These are phyloP conservation scores for Crepidodera aurea DNA, from an alignment of 2,888 invertebrate genomes.

Conservation along the genomic window DNA sequence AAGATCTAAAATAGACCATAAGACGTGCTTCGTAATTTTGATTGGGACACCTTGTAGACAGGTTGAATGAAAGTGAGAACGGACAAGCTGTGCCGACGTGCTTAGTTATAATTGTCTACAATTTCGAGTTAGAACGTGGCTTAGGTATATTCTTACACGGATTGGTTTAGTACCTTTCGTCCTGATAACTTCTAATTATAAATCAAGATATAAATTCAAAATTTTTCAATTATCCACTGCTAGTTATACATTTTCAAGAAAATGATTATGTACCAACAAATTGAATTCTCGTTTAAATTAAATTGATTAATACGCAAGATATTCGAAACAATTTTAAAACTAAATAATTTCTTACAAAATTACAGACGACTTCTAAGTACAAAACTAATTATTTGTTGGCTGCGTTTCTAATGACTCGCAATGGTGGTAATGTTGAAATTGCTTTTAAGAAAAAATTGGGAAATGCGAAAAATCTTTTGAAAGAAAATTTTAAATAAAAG, in stretches of 20 bases:
- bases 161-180: constrained; percentile 4
- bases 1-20: no score
- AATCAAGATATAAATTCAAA: constrained; percentile 10
- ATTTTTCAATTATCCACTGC: constrained; percentile 9
- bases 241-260: constrained; percentile 1
- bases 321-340: no score
- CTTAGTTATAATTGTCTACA: constrained; percentile 23
- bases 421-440: no score
- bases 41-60: not conserved
- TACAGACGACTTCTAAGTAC: no score
- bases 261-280: not conserved
- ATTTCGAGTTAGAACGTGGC: constrained; percentile 15
- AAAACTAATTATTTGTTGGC: no score
- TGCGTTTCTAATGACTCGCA: no score
- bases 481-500: no score
- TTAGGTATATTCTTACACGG: constrained; percentile 10
- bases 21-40: no score
- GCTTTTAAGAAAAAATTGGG: no score
- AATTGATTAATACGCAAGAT: not conserved
- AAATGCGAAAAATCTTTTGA: no score
- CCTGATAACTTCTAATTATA: constrained; percentile 2
- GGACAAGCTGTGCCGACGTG: constrained; percentile 11
- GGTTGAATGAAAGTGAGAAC: constrained; percentile 17
- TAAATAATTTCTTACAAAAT: no score
- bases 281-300: not conserved